Evolutionary conservation across 2,888 invertebrate genomes (phyloP), one percentile per base, ranked within the genome.

Genomic region (Mellilla xanthometata): DNA sequence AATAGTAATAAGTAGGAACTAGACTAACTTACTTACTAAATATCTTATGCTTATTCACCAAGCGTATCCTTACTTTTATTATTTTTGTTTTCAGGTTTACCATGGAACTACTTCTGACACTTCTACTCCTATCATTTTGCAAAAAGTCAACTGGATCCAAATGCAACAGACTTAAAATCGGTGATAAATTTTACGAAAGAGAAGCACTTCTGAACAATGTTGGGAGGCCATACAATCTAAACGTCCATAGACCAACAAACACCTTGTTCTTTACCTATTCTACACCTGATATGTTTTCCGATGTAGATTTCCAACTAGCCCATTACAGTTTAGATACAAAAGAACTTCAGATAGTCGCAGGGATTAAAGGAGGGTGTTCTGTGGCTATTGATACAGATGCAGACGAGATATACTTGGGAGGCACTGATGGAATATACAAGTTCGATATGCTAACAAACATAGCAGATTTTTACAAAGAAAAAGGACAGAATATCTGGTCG

Each of bases 361-460:
- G 80, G 0, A 74, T 84, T 0, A 59, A 44, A 63, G 81, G 81
- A 0, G 83, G 84, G 0, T 84, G 81, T 27, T 60, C 84, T 0
- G 61, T 75, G 1, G 73, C 81, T 0, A 72, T 83, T 47, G 81
- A 84, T 12, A 69, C 73, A 27, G 27, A 30, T 0, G 72, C 72
- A 9, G 80, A 81, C 15, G 72, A 72, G 0, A 66, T 84, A 19
- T 84, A 68, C 22, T 52, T 84, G 3, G 84, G 84, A n/a, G 82
- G 84, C 0, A 76, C 66, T 11, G 76, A 81, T 9, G 84, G 83
- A 0, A 84, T 84, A 6, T 83, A 75, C 41, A 81, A 73, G 64
- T 82, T 71, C 6, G 81, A 82, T 12, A 64, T 76, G 68, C 34
- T 65, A 0, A 81, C 79, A 0, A 74, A 68, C 56, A 33, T 78